These are phyloP conservation scores for Thereuonema tuberculata DNA, from an alignment of 1,140 invertebrate genomes.

Conservation along the genomic window DNA sequence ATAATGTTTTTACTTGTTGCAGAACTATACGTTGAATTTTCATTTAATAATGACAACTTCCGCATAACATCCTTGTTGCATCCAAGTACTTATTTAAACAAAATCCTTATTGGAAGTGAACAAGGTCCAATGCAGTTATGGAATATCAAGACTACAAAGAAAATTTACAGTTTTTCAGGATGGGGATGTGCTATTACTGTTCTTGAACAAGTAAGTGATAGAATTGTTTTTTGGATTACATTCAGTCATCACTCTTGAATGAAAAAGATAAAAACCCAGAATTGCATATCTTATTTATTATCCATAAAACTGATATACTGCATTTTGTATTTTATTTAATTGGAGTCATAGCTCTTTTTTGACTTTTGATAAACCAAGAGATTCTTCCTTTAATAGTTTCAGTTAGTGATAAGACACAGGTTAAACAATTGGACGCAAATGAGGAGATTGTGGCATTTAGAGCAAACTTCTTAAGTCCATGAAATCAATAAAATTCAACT, in stretches of 20 bases:
- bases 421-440: too few relatives aligned
- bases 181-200: slow-evolving; percentile 55
- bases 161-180: slow-evolving; percentile 65
- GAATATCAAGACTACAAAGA: slow-evolving; percentile 66
- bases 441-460: too few relatives aligned
- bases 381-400: too few relatives aligned
- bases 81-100: slow-evolving; percentile 87
- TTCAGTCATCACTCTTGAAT: too few relatives aligned
- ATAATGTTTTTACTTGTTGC: slow-evolving; percentile 1
- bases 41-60: slow-evolving; percentile 54
- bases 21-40: slow-evolving; percentile 33
- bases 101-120: slow-evolving; percentile 78
- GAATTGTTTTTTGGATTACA: slow-evolving; percentile 4
- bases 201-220: slow-evolving; percentile 49
- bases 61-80: slow-evolving; percentile 65
- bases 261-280: too few relatives aligned
- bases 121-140: slow-evolving; percentile 79
- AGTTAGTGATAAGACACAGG: too few relatives aligned
- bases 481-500: too few relatives aligned
- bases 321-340: neutral
- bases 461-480: too few relatives aligned
- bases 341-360: too few relatives aligned
- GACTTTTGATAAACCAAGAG: too few relatives aligned
- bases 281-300: too few relatives aligned
- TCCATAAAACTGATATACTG: too few relatives aligned